Conservation (phyloP, 2,113 vertebrate genomes). For the Bubo bubo region DNA sequence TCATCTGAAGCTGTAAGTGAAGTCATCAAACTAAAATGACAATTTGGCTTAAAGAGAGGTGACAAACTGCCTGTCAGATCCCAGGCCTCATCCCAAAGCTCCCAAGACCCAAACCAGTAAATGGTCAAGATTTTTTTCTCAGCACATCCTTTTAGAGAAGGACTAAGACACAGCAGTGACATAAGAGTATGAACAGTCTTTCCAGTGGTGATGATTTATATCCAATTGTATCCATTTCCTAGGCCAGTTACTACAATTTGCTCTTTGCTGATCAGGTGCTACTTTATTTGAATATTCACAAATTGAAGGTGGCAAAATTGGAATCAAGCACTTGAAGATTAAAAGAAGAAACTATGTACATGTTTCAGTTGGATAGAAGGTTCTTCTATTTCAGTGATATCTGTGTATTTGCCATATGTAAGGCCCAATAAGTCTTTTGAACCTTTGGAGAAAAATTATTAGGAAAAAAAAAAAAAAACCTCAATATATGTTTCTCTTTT, state of each 20-base stretch:
- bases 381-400: neutral
- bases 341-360: neutral
- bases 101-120: neutral
- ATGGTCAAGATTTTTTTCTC: neutral
- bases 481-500: neutral
- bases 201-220: neutral
- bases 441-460: neutral
- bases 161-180: neutral
- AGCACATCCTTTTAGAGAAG: neutral
- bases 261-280: neutral
- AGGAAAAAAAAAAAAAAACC: neutral
- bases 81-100: neutral
- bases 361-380: neutral
- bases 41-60: neutral
- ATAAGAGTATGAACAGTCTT: neutral
- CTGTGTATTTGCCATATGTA: neutral
- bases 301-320: neutral
- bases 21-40: neutral
- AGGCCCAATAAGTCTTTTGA: neutral
- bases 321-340: neutral
- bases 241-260: neutral
- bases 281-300: neutral
- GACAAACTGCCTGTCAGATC: neutral
- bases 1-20: neutral
- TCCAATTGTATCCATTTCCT: neutral